A percentile compares a stretch with the other conserved stretches of the same genome.
Evolutionary conservation across 1,140 invertebrate genomes (phyloP).

Genomic region (Papilio polytes): DNA sequence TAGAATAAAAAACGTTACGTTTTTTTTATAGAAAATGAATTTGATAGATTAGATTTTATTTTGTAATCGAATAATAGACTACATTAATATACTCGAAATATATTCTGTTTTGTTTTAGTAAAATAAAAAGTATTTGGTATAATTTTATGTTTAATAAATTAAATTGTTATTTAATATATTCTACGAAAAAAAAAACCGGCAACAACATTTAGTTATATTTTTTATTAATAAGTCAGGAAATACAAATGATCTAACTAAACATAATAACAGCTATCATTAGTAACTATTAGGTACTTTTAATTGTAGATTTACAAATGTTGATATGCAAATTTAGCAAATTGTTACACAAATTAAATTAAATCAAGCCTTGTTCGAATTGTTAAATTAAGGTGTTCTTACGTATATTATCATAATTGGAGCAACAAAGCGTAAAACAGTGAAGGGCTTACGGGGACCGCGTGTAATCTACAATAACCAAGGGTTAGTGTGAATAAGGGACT

Average conservation of each 20-base stretch:
- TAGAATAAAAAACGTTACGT: constrained; percentile 9
- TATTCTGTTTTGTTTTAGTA: too few relatives aligned
- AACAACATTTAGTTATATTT: not conserved
- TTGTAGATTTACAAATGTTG: constrained; percentile 8
- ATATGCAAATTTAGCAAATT: constrained; percentile 17
- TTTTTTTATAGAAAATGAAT: not conserved
- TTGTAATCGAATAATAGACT: not conserved
- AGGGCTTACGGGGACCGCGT: constrained; percentile 52
- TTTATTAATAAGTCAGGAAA: not conserved
- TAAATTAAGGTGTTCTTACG: constrained; percentile 62
- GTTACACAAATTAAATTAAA: constrained; percentile 6
- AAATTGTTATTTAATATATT: not conserved
- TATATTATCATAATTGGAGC: constrained; percentile 69
- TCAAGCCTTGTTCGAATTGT: constrained; percentile 44
- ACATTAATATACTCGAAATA: not conserved
- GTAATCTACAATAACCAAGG: constrained; percentile 59
- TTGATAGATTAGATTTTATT: constrained; percentile 8
- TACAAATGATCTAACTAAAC: not conserved
- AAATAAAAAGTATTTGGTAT: too few relatives aligned
- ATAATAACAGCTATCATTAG: not conserved
- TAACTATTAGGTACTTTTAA: constrained; percentile 23
- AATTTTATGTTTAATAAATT: too few relatives aligned
- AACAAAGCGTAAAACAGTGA: constrained; percentile 61
- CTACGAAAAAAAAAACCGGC: too few relatives aligned
- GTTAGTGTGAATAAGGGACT: constrained; percentile 42